These are phyloP conservation scores for Tanypteryx hageni DNA, from an alignment of 2,888 invertebrate species.

Conservation along the genomic window DNA sequence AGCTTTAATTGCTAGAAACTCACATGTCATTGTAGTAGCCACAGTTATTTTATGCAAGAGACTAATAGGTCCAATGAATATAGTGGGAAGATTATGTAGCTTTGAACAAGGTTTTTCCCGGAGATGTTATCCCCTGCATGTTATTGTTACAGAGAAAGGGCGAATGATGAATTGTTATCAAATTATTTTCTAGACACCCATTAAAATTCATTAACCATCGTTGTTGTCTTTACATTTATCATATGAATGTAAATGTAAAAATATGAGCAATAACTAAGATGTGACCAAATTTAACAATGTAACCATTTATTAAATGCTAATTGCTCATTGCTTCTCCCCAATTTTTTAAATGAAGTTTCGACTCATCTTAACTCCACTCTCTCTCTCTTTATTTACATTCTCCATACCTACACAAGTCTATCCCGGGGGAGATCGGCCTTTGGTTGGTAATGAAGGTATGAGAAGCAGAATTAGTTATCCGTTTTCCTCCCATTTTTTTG, in stretches of 20 bases:
- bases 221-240: background rate
- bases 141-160: too few relatives aligned
- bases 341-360: background rate
- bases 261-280: background rate
- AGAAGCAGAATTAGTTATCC: slow-evolving; percentile 23
- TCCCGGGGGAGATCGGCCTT: slow-evolving; percentile 64
- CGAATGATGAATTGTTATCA: too few relatives aligned
- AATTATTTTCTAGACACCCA: too few relatives aligned
- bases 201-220: too few relatives aligned
- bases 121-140: too few relatives aligned
- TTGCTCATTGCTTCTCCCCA: background rate
- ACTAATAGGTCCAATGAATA: too few relatives aligned
- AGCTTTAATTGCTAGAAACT: too few relatives aligned
- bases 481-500: background rate
- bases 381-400: slow-evolving; percentile 67
- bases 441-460: slow-evolving; percentile 65
- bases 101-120: too few relatives aligned
- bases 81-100: too few relatives aligned
- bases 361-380: slow-evolving; percentile 50
- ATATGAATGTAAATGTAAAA: background rate
- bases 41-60: too few relatives aligned
- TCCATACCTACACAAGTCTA: slow-evolving; percentile 62
- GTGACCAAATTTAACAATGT: background rate
- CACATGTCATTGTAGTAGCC: too few relatives aligned
- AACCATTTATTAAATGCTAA: background rate